phyloP scores from a whole-genome alignment of 2,797 vertebrate species.

The Xenopus petersii region DNA sequence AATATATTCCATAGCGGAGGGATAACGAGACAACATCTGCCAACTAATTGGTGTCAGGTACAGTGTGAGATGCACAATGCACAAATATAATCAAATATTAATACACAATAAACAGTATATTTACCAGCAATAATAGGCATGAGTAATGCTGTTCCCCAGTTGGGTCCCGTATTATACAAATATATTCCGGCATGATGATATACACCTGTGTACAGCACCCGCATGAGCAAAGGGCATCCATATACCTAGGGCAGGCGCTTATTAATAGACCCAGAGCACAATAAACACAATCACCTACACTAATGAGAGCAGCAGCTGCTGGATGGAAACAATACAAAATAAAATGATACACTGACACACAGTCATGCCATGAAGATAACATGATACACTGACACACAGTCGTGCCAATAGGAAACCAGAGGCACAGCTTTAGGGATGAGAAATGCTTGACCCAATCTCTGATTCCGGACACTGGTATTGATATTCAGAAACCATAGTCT shows the following conservation, averaged over 20 bases:
- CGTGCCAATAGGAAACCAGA: too few relatives aligned
- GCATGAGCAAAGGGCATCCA: too few relatives aligned
- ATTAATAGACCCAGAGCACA: neutral
- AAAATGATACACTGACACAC: constrained; percentile 17
- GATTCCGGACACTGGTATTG: too few relatives aligned
- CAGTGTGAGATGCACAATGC: neutral
- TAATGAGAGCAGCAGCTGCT: constrained; percentile 29
- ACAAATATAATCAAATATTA: constrained; percentile 1
- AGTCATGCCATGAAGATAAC: neutral
- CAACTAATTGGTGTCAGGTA: constrained; percentile 2
- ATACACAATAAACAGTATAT: neutral
- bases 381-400: constrained; percentile 12
- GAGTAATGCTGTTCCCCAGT: too few relatives aligned
- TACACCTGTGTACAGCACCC: neutral
- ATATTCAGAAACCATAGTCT: too few relatives aligned
- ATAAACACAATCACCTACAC: constrained; percentile 17
- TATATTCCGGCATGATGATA: too few relatives aligned
- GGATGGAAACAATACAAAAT: constrained; percentile 9
- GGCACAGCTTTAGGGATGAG: too few relatives aligned
- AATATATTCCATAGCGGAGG: neutral
- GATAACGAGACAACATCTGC: neutral
- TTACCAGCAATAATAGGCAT: too few relatives aligned
- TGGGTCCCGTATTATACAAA: too few relatives aligned
- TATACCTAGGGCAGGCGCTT: too few relatives aligned
- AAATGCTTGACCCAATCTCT: too few relatives aligned